Conservation (phyloP, 2,888 invertebrate genomes). For the Eurytoma adleriae region DNA sequence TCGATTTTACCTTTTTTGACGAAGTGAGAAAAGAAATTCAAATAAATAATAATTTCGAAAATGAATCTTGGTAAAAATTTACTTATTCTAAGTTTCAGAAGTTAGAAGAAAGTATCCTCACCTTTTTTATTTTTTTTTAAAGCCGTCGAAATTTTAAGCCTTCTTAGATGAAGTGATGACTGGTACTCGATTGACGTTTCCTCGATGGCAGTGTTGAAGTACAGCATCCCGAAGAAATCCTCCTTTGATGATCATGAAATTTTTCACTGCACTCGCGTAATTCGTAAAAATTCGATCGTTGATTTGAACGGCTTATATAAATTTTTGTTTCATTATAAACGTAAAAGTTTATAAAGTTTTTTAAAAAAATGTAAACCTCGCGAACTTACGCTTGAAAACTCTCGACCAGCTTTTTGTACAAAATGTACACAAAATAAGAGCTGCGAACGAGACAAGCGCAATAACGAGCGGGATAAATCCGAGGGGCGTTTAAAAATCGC, state of each 20-base stretch:
- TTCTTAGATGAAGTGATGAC: too few relatives aligned
- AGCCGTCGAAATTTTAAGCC: too few relatives aligned
- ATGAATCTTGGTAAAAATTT: not conserved
- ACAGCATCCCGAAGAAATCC: not conserved
- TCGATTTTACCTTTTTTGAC: not conserved
- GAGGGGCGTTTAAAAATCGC: not conserved
- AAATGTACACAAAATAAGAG: constrained; percentile 39
- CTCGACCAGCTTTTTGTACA: constrained; percentile 37
- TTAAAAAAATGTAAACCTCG: not conserved
- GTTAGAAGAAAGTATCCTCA: constrained; percentile 36
- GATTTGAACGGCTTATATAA: too few relatives aligned
- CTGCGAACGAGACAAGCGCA: constrained; percentile 38
- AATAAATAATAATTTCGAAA: not conserved
- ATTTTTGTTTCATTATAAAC: too few relatives aligned
- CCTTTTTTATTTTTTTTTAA: constrained; percentile 32
- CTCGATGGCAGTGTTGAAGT: not conserved
- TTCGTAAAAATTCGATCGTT: too few relatives aligned
- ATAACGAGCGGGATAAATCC: not conserved
- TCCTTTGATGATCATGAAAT: too few relatives aligned
- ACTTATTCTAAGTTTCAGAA: constrained; percentile 21
- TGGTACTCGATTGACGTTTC: not conserved
- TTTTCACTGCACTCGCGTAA: too few relatives aligned
- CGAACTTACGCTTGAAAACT: constrained; percentile 43
- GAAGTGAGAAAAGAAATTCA: not conserved
- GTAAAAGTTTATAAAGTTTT: too few relatives aligned